Conservation (phyloP, 2,888 invertebrate genomes). For the Anodontia alba region DNA sequence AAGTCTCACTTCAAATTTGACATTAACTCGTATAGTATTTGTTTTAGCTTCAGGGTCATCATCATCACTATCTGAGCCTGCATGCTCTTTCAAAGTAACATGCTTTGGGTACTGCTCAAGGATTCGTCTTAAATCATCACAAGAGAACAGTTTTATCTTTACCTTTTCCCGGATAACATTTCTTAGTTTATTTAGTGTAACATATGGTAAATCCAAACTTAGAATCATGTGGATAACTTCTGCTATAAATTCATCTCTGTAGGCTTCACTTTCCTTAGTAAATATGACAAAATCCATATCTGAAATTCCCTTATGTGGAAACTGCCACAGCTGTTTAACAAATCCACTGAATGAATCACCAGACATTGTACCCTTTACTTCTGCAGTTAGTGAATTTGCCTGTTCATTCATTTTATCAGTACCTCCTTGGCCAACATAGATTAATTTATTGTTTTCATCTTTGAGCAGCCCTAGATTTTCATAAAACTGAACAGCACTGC, state of each 20-base stretch:
- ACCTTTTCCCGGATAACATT: conserved; percentile 51
- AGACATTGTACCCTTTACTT: too few species aligned
- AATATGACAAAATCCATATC: conserved; percentile 51
- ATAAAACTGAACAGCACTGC: background rate
- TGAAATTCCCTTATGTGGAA: conserved; percentile 48
- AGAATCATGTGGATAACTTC: conserved; percentile 52
- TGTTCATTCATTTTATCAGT: background rate
- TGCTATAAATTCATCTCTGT: conserved; percentile 56
- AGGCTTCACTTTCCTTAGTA: conserved; percentile 54
- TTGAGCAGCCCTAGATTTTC: background rate
- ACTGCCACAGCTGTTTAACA: conserved; percentile 47
- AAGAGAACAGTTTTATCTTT: conserved; percentile 36
- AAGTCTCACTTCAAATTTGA: conserved; percentile 44
- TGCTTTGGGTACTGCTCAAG: conserved; percentile 50
- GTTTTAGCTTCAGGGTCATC: conserved; percentile 35
- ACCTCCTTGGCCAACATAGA: background rate
- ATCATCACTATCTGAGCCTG: conserved; percentile 49
- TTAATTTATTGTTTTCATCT: conserved; percentile 2
- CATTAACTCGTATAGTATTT: conserved; percentile 41
- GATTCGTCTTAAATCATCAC: conserved; percentile 49
- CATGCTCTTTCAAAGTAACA: conserved; percentile 41
- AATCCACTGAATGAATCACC: background rate
- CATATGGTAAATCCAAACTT: conserved; percentile 51
- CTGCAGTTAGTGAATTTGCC: background rate
- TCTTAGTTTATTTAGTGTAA: conserved; percentile 53